Base-by-base conservation (phyloP, 2,888 invertebrate genomes). In the Monochamus alternatus region DNA sequence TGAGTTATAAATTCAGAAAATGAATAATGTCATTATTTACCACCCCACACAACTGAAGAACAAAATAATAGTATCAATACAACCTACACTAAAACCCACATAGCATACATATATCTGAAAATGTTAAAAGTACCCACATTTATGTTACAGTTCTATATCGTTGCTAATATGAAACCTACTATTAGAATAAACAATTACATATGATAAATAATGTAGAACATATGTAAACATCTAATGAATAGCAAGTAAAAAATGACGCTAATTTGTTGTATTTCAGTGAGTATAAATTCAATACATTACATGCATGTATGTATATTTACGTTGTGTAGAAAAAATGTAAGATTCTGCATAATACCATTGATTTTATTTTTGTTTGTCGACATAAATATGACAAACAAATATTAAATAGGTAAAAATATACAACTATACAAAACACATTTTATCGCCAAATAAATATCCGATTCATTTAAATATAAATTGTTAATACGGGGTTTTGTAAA, bases 1-100 rank as follows among this genome's bases (percentile, higher is more conserved):
- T 73, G 79, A 81, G 79, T 82, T 83, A 83, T 80, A 82, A 80
- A 82, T 84, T 83, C 79, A 78, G 76, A 73, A 82, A 83, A 77
- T 74, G 78, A 82, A 81, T 79, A 82, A 79, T 82, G 81, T 82
- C 81, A 81, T 84, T 83, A 83, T 84, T 81, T 81, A 81, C 81
- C 78, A 83, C 82, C 81, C 83, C 83, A 80, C 84, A 85, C 81
- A 84, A 76, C 77, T 82, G 76, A 84, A 81, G 82, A 84, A 85
- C 81, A 80, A 85, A 85, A 85, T 85, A 85, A 85, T 85, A 85
- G 82, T 84, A 86, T 84, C 82, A 77, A 84, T 80, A 82, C 83
- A 66, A 66, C 86, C 86, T 80, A 86, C 86, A 79, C 79, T 47
- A 4, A 77, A 81, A 64, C 86, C 86, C 80, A 86, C 86, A 81